Percentiles rank a stretch among this genome's conserved stretches.
Evolutionary conservation across 1,140 invertebrate genomes (phyloP).

Genomic region (Dinoponera quadriceps): DNA sequence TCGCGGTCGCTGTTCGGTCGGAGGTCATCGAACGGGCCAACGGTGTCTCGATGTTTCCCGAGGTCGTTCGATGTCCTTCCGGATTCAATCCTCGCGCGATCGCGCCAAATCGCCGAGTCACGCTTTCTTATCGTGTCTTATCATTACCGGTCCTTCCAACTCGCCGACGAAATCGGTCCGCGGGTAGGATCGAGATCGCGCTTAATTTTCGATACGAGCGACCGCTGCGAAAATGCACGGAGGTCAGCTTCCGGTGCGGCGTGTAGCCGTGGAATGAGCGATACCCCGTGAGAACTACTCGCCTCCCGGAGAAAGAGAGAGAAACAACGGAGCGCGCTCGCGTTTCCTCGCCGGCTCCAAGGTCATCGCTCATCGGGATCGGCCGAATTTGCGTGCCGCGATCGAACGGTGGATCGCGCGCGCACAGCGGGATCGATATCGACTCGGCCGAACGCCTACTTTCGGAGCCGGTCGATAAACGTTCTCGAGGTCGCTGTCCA

Average conservation of each 20-base stretch:
- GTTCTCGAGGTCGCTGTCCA: conserved; percentile 75
- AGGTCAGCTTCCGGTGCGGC: conserved; percentile 50
- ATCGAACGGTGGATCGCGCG: conserved; percentile 2
- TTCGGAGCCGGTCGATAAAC: conserved; percentile 67
- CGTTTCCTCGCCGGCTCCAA: conserved; percentile 36
- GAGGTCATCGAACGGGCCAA: conserved; percentile 48
- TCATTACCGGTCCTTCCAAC: conserved; percentile 6
- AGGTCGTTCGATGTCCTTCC: conserved; percentile 50
- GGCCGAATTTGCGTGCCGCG: conserved; percentile 18
- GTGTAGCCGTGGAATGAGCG: conserved; percentile 28
- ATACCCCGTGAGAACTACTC: conserved; percentile 54
- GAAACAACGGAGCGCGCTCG: conserved; percentile 40
- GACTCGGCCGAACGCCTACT: conserved; percentile 67
- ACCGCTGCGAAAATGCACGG: conserved; percentile 32
- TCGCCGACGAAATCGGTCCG: background rate
- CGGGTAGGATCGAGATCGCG: background rate
- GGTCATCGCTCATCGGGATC: conserved; percentile 40
- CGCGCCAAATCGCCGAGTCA: background rate
- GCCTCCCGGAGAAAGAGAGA: background rate
- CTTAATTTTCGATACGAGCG: conserved; percentile 14
- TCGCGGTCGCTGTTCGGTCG: conserved; percentile 19
- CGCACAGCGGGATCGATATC: conserved; percentile 59
- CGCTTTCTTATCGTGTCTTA: conserved; percentile 30
- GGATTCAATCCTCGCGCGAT: conserved; percentile 10
- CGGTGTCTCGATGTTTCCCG: conserved; percentile 34